Conservation (phyloP, 2,888 invertebrate genomes). For the Encarsia formosa region DNA sequence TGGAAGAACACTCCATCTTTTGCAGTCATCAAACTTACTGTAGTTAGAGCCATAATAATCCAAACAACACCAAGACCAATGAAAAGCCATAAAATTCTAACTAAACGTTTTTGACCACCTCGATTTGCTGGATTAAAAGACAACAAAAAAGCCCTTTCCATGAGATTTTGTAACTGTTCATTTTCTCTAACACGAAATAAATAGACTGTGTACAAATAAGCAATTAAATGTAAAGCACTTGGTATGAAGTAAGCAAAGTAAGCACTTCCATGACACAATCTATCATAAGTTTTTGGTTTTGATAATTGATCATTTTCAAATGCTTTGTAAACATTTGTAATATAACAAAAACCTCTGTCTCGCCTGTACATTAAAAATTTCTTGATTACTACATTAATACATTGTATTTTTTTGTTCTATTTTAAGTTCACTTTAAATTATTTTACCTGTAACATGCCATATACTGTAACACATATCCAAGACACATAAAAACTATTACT, state of each 20-base stretch:
- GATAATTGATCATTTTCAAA: constrained; percentile 27
- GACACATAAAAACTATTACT: constrained; percentile 63
- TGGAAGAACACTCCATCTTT: constrained; percentile 61
- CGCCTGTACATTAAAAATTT: constrained; percentile 55
- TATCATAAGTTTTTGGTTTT: constrained; percentile 56
- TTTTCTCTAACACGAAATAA: constrained; percentile 74
- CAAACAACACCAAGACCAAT: constrained; percentile 66
- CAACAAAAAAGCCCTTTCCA: constrained; percentile 76
- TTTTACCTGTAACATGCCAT: constrained; percentile 71
- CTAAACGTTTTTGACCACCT: constrained; percentile 66
- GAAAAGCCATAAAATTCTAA: constrained; percentile 70
- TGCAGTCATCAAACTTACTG: constrained; percentile 65
- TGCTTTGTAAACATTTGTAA: constrained; percentile 37
- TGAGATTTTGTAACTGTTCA: constrained; percentile 76
- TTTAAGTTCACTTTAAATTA: neutral
- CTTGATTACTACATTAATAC: constrained; percentile 1
- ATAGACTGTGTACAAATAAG: constrained; percentile 70
- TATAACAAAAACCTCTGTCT: constrained; percentile 70
- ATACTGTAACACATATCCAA: constrained; percentile 74
- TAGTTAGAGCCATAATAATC: constrained; percentile 65
- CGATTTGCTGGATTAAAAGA: constrained; percentile 65
- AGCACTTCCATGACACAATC: constrained; percentile 68
- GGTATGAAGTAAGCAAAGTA: constrained; percentile 72
- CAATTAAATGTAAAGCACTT: constrained; percentile 66
- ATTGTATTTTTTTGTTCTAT: neutral